Evolutionary conservation across 2,797 vertebrate genomes (phyloP).

Genomic region (Sebastes minor): DNA sequence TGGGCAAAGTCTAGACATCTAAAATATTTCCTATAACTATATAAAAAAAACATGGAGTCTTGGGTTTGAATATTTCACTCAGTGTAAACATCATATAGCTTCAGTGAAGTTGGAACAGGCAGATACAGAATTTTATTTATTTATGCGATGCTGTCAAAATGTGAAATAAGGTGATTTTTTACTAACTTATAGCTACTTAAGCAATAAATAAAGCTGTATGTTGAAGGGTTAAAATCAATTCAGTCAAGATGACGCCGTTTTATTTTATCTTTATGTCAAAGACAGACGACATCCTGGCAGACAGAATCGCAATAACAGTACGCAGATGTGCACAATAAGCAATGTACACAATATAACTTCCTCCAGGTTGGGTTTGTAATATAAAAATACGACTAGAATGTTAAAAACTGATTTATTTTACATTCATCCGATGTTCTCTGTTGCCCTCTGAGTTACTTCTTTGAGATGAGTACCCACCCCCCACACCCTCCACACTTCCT

Average conservation of each 20-base stretch:
- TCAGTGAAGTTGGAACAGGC: not conserved
- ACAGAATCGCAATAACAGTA: not conserved
- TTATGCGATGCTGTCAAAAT: not conserved
- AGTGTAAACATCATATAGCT: constrained; percentile 11
- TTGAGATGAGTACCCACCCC: constrained; percentile 31
- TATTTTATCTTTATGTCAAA: not conserved
- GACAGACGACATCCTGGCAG: not conserved
- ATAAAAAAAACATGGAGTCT: not conserved
- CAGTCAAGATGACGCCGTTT: not conserved
- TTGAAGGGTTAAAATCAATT: not conserved
- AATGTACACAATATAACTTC: not conserved
- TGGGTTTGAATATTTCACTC: constrained; percentile 17
- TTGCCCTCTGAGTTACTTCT: constrained; percentile 68
- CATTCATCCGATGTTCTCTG: constrained; percentile 32
- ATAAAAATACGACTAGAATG: not conserved
- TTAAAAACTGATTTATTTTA: constrained; percentile 12
- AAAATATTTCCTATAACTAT: not conserved
- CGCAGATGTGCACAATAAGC: not conserved
- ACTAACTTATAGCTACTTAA: not conserved
- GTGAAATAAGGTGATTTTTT: not conserved
- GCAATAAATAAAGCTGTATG: not conserved
- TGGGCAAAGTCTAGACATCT: not conserved
- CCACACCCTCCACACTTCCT: constrained; percentile 11
- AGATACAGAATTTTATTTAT: not conserved
- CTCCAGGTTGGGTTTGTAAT: not conserved